A percentile compares a stretch with the other conserved stretches of the same genome.
Conservation (phyloP, 2,113 vertebrate genomes). For the Hippolais icterina region DNA sequence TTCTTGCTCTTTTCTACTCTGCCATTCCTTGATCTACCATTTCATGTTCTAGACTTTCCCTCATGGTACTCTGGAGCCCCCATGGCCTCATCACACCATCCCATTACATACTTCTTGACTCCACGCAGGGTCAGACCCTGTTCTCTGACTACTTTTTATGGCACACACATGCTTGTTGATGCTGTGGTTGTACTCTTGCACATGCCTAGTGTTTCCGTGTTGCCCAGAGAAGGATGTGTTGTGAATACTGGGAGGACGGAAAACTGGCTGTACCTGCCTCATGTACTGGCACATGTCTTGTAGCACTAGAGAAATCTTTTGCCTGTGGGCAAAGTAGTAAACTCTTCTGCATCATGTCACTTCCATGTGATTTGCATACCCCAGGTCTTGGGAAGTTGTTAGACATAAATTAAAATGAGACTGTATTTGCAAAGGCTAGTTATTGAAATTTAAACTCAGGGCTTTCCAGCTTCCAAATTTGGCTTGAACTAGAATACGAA, state of each 20-base stretch:
- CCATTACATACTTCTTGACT: background rate
- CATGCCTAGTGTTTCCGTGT: fast-evolving
- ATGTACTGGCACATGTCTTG: fast-evolving
- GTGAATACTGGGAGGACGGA: background rate
- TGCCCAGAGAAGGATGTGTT: background rate
- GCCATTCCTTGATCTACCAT: background rate
- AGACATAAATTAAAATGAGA: background rate
- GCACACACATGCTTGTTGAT: background rate
- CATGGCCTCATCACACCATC: fast-evolving
- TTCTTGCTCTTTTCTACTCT: background rate
- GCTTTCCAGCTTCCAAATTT: background rate
- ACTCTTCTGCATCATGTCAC: background rate
- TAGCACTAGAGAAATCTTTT: background rate
- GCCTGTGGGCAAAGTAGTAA: background rate
- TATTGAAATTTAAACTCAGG: background rate
- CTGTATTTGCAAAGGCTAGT: background rate
- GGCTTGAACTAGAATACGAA: background rate
- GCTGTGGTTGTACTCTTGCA: background rate
- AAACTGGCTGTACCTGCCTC: background rate
- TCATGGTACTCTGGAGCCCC: no score
- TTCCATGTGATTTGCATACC: background rate
- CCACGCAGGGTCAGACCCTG: fast-evolving
- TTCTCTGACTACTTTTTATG: fast-evolving
- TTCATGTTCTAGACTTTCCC: background rate
- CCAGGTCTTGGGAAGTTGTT: background rate